Evolutionary conservation across 2,797 vertebrate genomes (phyloP).

Genomic region (Melanotaenia trifasciata): DNA sequence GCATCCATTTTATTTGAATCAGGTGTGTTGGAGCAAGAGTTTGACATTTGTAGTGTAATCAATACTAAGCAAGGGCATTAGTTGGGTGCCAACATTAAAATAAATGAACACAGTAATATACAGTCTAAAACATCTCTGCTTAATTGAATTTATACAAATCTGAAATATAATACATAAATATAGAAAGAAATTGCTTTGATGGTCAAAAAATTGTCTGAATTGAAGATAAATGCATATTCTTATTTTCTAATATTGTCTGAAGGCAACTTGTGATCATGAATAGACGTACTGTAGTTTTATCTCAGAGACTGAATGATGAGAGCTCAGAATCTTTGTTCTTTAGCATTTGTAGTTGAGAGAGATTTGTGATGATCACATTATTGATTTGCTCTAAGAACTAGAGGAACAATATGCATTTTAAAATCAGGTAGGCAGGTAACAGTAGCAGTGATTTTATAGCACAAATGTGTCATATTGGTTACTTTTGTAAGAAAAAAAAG

Average conservation of each 20-base stretch:
- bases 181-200: neutral
- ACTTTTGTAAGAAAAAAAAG: too few species aligned
- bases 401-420: neutral
- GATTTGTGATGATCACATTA: neutral
- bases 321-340: neutral
- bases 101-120: neutral
- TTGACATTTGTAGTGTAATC: too few species aligned
- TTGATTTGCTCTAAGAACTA: neutral
- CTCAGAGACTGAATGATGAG: neutral
- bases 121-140: neutral
- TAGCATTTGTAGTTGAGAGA: neutral
- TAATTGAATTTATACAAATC: neutral
- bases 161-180: neutral
- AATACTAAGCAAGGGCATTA: too few species aligned
- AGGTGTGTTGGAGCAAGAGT: too few species aligned
- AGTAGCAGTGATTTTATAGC: too few species aligned
- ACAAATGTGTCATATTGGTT: too few species aligned
- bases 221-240: neutral
- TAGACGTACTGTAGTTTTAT: conserved; percentile 23
- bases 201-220: neutral
- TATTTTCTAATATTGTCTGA: neutral
- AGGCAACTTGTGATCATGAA: conserved; percentile 9
- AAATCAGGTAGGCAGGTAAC: too few species aligned
- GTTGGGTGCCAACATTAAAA: neutral
- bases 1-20: too few species aligned